Conservation (phyloP, 1,140 invertebrate species). For the Lasaia peninsularis region DNA sequence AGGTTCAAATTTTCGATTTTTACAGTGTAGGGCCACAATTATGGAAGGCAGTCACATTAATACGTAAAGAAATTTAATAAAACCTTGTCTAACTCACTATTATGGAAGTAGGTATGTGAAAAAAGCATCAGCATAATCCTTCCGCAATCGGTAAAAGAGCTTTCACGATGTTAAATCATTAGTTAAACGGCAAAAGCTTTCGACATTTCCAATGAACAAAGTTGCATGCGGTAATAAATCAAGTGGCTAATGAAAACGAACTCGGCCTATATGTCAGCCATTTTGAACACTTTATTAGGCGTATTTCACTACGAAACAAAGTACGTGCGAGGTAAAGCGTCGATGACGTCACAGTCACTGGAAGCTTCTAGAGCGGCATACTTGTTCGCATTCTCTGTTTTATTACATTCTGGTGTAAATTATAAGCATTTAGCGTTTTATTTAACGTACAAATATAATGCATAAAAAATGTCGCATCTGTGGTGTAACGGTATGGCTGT, state of each 20-base stretch:
- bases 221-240: slow-evolving; percentile 1
- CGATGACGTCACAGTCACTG: slow-evolving; percentile 22
- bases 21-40: too few species aligned
- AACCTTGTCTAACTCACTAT: too few species aligned
- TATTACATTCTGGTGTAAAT: slow-evolving; percentile 32
- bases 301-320: slow-evolving; percentile 12
- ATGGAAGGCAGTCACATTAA: too few species aligned
- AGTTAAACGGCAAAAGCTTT: too few species aligned
- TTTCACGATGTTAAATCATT: too few species aligned
- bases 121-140: background rate
- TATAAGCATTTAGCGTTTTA: slow-evolving; percentile 18
- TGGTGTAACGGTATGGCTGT: too few species aligned
- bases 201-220: background rate
- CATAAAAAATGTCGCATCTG: too few species aligned
- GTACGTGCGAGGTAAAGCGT: slow-evolving; percentile 7
- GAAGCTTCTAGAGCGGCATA: slow-evolving; percentile 33
- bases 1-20: too few species aligned
- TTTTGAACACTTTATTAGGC: slow-evolving; percentile 4
- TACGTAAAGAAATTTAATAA: too few species aligned
- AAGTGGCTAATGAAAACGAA: slow-evolving; percentile 7
- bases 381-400: slow-evolving; percentile 39
- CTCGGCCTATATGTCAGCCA: background rate
- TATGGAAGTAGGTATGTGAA: too few species aligned
- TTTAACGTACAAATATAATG: background rate
- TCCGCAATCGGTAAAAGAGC: too few species aligned